Conservation (phyloP, 2,113 vertebrate genomes). For the Delphinapterus leucas region DNA sequence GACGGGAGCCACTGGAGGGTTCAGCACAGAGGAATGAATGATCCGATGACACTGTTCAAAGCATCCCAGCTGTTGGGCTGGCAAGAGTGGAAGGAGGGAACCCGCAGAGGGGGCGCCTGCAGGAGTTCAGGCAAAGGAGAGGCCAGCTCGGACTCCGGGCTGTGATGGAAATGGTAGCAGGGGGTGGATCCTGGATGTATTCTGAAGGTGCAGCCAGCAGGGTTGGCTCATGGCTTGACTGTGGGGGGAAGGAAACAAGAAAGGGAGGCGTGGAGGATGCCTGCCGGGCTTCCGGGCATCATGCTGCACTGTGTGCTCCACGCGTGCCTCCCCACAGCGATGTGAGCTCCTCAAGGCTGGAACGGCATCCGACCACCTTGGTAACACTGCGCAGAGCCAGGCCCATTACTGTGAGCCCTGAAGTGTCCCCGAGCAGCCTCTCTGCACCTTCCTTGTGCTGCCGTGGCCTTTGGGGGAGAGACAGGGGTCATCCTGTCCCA, state of each 20-base stretch:
- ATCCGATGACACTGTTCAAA: neutral
- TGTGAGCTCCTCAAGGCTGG: accelerated
- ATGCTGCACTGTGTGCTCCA: neutral
- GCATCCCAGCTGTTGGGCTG: neutral
- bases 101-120: neutral
- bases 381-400: neutral
- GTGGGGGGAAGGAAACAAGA: neutral
- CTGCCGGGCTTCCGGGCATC: neutral
- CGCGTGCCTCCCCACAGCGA: accelerated
- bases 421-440: neutral
- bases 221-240: neutral
- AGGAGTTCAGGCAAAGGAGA: too few relatives aligned
- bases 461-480: neutral
- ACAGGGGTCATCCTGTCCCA: neutral
- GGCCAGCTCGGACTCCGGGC: accelerated
- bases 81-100: neutral
- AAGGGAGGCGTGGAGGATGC: neutral
- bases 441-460: neutral
- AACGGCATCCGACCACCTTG: accelerated
- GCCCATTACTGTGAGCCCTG: accelerated
- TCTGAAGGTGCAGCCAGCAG: neutral
- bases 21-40: neutral
- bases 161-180: accelerated
- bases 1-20: neutral
- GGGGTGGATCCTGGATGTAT: neutral